phyloP scores from a whole-genome alignment of 2,113 vertebrate species.

The Zosterops pallidus region DNA sequence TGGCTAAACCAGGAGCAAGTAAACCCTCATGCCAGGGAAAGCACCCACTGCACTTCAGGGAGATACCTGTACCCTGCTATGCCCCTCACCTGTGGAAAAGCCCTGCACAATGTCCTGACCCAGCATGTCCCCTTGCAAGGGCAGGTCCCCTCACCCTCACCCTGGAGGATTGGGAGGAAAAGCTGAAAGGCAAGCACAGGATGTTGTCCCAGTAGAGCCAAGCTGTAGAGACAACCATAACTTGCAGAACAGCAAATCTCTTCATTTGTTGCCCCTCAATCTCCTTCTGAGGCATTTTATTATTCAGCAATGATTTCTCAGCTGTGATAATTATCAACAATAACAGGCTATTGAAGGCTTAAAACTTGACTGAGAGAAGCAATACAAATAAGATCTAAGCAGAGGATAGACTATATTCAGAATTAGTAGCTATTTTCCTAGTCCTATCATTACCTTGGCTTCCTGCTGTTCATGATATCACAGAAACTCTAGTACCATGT shows the following conservation, averaged over 20 bases:
- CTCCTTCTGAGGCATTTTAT: neutral
- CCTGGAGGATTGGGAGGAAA: neutral
- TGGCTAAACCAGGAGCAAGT: neutral
- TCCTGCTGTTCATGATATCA: neutral
- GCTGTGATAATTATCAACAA: conserved; percentile 36
- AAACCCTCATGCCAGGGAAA: neutral
- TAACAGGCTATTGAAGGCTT: neutral
- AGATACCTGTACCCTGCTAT: neutral
- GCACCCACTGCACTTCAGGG: neutral
- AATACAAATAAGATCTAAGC: neutral
- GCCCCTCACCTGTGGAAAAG: neutral
- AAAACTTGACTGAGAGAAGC: neutral
- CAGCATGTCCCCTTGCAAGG: accelerated
- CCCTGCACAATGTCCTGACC: accelerated
- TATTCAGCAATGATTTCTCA: neutral
- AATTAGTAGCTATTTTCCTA: neutral
- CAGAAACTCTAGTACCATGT: neutral
- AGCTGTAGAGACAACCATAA: neutral
- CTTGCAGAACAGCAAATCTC: neutral
- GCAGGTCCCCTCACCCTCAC: accelerated
- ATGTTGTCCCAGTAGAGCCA: neutral
- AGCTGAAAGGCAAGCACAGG: neutral
- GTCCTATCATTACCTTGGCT: neutral
- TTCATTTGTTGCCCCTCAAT: neutral
- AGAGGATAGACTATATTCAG: neutral